Base-by-base conservation (phyloP, 2,113 vertebrate species). In the Tragulus kanchil region DNA sequence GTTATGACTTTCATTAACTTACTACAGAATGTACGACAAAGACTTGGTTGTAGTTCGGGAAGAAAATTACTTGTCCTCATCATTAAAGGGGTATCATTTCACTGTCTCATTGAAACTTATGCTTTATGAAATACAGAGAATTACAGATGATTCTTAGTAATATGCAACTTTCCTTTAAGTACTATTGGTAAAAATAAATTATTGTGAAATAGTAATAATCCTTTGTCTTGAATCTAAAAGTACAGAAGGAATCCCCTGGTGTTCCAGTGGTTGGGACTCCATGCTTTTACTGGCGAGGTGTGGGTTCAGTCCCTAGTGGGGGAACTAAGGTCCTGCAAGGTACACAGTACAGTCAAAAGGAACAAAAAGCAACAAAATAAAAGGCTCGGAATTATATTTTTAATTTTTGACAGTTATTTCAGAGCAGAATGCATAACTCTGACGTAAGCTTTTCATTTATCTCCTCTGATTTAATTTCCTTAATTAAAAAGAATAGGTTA, bases 361-460 rank as follows among this genome's bases (percentile, higher is more conserved):
- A 36, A 36, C 36, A 45, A 36, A 73, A 73, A 45, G 11, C 69
- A 73, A 25, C 42, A 45, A 4, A 73, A 45, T 48, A 42, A 28
- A 62, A 85, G 88, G 81, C 65, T 85, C 45, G 81, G 79, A 92
- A 58, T 95, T 92, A 50, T 17, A 21, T 88, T 96, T 54, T 21
- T 17, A 90, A 62, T 95, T 97, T 31, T 3, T 93, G 79, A 83
- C 92, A 67, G 69, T 62, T 95, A 75, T 96, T 93, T 94, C 31
- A 90, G 52, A 26, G 25, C 8, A 42, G 77, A 97, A 28, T 52
- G 83, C 97, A 42, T 45, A 86, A 96, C 97, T 95, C 91, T 81
- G 28, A 6, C 21, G 1, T 52, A 59, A 31, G 4, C 16, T 78
- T 89, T 90, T 59, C 83, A 87, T 87, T 79, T 65, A 56, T 45